These are phyloP conservation scores for Microcebus lehilahytsara DNA, from an alignment of 2,113 vertebrate genomes.

Conservation along the genomic window DNA sequence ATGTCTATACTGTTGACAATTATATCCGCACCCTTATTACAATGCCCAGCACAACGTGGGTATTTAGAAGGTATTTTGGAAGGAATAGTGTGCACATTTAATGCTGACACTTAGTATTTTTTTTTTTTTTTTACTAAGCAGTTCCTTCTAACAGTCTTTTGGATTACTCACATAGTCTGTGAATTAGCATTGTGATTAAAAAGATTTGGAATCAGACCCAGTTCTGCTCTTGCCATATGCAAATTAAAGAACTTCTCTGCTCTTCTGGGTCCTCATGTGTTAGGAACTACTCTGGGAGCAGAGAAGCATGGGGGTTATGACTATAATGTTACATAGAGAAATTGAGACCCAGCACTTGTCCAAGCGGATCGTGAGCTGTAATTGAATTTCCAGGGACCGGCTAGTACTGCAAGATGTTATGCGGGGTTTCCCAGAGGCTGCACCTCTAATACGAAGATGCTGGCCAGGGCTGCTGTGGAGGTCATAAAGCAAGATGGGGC, in stretches of 20 bases:
- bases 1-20: not conserved
- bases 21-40: not conserved
- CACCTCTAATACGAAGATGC: not conserved
- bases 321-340: not conserved
- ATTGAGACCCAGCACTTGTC: not conserved
- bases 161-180: not conserved
- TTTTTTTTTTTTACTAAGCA: not conserved
- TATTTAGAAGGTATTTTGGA: not conserved
- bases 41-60: not conserved
- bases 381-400: not conserved
- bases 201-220: not conserved
- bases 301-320: not conserved
- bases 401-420: not conserved
- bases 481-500: not conserved
- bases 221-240: not conserved
- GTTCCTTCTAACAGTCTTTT: not conserved
- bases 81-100: not conserved
- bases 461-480: not conserved
- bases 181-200: conserved; percentile 1
- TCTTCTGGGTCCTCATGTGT: not conserved
- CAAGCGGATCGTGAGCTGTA: not conserved
- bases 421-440: not conserved
- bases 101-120: not conserved
- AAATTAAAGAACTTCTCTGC: not conserved
- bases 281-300: not conserved